Conservation (phyloP, 1,140 invertebrate genomes). For the Aphaenogaster rudis region DNA sequence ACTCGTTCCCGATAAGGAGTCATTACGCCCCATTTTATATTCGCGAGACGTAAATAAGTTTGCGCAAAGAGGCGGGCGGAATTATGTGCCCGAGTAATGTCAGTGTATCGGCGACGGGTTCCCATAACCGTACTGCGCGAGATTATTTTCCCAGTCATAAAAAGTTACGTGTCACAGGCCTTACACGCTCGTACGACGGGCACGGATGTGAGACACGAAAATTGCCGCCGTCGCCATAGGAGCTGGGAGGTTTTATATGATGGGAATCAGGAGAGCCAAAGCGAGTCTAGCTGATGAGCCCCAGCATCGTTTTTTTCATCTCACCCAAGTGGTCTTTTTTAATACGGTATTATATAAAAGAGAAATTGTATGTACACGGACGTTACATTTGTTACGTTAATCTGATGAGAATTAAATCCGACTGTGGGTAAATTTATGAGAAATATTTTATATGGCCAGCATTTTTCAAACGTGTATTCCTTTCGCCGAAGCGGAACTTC, state of each 20-base stretch:
- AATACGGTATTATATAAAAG: not conserved
- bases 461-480: not conserved
- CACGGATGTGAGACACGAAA: conserved; percentile 38
- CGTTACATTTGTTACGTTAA: not conserved
- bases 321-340: not conserved
- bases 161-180: conserved; percentile 50
- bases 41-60: conserved; percentile 44
- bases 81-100: conserved; percentile 36
- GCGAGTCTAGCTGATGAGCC: not conserved
- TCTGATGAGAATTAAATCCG: conserved; percentile 20
- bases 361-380: not conserved
- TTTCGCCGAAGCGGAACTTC: not conserved
- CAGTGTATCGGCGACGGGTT: conserved; percentile 32
- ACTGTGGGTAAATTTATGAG: not conserved
- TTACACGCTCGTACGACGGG: conserved; percentile 38
- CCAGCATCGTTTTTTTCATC: not conserved
- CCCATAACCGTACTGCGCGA: conserved; percentile 16
- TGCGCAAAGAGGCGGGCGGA: not conserved
- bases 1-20: conserved; percentile 20
- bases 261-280: not conserved
- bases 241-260: conserved; percentile 39
- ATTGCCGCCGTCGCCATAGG: conserved; percentile 3
- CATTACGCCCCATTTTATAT: conserved; percentile 38
- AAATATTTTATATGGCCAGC: not conserved
- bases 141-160: conserved; percentile 43